A percentile compares a stretch with the other conserved stretches of the same genome.
Evolutionary conservation across 35 echinoderm and acorn worm species (phyloP).

Genomic region (Lytechinus pictus): DNA sequence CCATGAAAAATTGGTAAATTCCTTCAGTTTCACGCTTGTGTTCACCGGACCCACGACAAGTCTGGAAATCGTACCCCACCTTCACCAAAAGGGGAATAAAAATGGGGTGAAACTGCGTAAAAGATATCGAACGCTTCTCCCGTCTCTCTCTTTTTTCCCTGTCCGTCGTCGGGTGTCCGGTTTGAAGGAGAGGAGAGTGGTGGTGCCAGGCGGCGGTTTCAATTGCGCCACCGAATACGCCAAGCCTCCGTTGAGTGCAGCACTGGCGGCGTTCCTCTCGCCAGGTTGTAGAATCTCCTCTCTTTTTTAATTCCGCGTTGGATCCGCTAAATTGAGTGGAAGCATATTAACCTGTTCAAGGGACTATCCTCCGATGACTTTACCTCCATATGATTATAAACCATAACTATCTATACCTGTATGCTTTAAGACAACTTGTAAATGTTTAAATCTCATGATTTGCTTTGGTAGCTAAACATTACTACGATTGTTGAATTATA

Average conservation of each 20-base stretch:
- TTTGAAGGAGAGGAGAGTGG: not conserved
- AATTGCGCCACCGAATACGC: conserved; percentile 36
- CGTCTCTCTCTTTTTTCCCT: not conserved
- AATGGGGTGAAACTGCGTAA: conserved; percentile 33
- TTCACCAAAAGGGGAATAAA: not conserved
- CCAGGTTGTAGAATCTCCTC: not conserved
- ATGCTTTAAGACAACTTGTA: too few relatives aligned
- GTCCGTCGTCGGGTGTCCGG: not conserved
- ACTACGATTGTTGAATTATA: too few relatives aligned
- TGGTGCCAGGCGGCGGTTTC: not conserved
- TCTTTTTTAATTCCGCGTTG: not conserved
- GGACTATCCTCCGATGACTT: too few relatives aligned
- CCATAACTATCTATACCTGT: too few relatives aligned
- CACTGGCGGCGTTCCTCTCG: conserved; percentile 3
- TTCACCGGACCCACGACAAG: not conserved
- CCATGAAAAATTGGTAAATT: not conserved
- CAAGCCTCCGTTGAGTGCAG: conserved; percentile 23
- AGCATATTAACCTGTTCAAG: not conserved
- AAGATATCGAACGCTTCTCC: conserved; percentile 19
- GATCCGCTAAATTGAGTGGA: not conserved
- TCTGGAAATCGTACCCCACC: not conserved
- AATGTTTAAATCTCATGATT: too few relatives aligned
- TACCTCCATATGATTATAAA: too few relatives aligned
- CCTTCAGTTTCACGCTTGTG: not conserved
- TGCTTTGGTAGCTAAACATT: too few relatives aligned